phyloP scores from a whole-genome alignment of 2,797 vertebrate species.

The Pangasius larnaudii region DNA sequence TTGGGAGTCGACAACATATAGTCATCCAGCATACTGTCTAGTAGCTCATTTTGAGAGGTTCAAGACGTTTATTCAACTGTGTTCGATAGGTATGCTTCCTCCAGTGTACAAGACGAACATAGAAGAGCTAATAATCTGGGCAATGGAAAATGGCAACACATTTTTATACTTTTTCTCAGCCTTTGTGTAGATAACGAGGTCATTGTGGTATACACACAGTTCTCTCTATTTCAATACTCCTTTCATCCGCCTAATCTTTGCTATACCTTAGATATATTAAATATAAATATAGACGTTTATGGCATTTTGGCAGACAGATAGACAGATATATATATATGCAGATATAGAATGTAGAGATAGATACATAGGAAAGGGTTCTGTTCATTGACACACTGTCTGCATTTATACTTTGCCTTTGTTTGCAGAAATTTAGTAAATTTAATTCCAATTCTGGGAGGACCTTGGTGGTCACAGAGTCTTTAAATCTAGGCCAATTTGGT shows the following conservation, averaged over 20 bases:
- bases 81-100: background rate
- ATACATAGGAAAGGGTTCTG: background rate
- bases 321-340: background rate
- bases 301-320: no score
- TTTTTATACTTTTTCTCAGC: background rate
- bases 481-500: background rate
- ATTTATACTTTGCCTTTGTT: background rate
- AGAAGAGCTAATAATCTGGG: background rate
- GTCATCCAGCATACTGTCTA: background rate
- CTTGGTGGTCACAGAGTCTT: background rate
- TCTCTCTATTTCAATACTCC: background rate
- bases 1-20: background rate
- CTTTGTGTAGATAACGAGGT: background rate
- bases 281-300: no score
- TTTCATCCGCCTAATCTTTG: background rate
- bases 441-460: background rate
- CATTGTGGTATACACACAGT: background rate
- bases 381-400: background rate
- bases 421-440: background rate
- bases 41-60: background rate
- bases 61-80: background rate
- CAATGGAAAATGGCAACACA: background rate
- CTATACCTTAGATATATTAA: background rate
- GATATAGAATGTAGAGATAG: background rate
- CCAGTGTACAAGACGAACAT: background rate